A percentile compares a stretch with the other conserved stretches of the same genome.
Conservation (phyloP, 2,113 vertebrate species). For the Castor canadensis region DNA sequence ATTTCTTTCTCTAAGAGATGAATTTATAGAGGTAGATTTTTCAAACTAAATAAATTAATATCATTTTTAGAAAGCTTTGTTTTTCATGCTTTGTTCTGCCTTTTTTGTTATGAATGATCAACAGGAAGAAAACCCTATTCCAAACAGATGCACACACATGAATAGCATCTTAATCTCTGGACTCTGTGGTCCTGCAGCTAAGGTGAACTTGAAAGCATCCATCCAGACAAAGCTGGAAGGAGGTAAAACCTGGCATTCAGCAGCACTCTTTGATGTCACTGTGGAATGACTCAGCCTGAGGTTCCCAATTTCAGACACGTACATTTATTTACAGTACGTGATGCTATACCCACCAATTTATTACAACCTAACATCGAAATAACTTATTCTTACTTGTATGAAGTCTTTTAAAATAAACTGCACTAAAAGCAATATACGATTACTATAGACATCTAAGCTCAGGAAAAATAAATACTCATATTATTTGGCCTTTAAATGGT, state of each 20-base stretch:
- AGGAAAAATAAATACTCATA: background rate
- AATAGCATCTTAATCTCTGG: background rate
- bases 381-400: slow-evolving; percentile 21
- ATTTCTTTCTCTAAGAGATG: background rate
- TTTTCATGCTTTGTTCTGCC: background rate
- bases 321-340: slow-evolving; percentile 16
- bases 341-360: slow-evolving; percentile 21
- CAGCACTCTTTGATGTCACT: background rate
- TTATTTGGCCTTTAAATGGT: background rate
- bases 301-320: background rate
- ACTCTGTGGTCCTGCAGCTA: background rate
- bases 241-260: background rate
- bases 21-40: background rate
- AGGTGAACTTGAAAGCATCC: background rate
- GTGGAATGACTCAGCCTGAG: background rate
- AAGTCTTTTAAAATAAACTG: slow-evolving; percentile 35
- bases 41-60: background rate
- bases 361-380: background rate
- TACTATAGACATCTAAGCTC: background rate
- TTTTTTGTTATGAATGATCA: background rate
- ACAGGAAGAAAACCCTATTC: background rate
- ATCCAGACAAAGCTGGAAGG: background rate
- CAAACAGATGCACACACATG: background rate
- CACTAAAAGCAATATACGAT: background rate
- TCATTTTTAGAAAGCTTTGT: background rate